Conservation (phyloP, 2,113 vertebrate species). For the Aythya baeri region DNA sequence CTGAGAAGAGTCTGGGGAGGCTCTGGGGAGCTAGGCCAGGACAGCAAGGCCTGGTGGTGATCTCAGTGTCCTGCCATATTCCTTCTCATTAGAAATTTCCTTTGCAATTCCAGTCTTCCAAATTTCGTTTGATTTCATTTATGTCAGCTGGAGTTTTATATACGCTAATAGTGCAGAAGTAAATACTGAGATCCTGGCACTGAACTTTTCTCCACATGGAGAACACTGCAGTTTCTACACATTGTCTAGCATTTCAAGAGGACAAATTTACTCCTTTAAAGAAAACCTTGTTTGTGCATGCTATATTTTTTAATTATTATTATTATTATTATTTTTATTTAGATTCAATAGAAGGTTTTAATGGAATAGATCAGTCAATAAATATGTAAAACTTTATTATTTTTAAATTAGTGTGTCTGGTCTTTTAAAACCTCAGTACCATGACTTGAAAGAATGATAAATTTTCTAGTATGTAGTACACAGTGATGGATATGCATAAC, state of each 20-base stretch:
- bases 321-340: too few species aligned
- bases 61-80: not conserved
- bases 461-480: not conserved
- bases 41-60: too few species aligned
- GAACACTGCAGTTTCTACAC: not conserved
- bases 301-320: not conserved
- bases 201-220: not conserved
- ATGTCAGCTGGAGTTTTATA: not conserved
- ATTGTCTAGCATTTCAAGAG: not conserved
- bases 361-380: not conserved
- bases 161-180: not conserved
- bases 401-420: fast-evolving
- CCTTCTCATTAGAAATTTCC: not conserved
- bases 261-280: not conserved
- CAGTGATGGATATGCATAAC: not conserved
- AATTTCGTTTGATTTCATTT: not conserved
- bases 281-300: not conserved
- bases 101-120: not conserved
- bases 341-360: not conserved
- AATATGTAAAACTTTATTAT: not conserved
- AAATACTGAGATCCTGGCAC: not conserved
- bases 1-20: not conserved
- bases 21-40: not conserved
- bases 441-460: not conserved
- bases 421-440: not conserved